Evolutionary conservation across 2,113 vertebrate genomes (phyloP).

Genomic region (Peucedramus taeniatus): DNA sequence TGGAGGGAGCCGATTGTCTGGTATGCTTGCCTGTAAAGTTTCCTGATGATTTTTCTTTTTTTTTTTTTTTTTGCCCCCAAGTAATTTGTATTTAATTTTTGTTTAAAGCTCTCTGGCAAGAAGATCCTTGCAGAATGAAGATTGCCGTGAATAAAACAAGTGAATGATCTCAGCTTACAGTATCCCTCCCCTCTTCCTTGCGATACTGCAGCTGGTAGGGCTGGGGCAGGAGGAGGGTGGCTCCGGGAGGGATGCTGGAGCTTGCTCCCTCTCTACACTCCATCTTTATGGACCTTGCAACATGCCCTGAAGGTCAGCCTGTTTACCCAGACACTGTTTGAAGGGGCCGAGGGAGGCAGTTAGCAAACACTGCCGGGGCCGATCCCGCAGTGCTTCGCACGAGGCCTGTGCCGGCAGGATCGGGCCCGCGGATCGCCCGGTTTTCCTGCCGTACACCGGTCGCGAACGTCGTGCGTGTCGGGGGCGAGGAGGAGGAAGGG

Average conservation of each 20-base stretch:
- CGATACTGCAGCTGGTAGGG: neutral
- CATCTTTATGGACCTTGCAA: slow-evolving; percentile 29
- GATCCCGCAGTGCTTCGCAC: neutral
- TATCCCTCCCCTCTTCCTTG: neutral
- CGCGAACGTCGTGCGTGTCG: fast-evolving
- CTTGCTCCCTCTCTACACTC: neutral
- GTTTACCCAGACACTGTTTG: slow-evolving; percentile 47
- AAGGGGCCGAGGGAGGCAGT: neutral
- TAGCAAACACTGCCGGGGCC: neutral
- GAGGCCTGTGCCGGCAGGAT: neutral
- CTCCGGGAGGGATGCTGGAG: neutral
- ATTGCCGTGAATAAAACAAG: neutral
- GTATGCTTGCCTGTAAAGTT: neutral
- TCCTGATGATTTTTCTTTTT: neutral
- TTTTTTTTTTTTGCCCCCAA: neutral
- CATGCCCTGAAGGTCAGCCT: slow-evolving; percentile 37
- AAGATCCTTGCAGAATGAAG: neutral
- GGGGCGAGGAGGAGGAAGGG: neutral
- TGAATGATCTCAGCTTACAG: neutral
- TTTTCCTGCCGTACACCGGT: neutral
- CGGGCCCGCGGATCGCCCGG: neutral
- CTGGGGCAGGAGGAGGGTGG: neutral
- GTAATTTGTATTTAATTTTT: neutral
- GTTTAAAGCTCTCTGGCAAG: neutral
- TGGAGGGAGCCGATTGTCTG: neutral